Conservation (phyloP, 1,140 invertebrate species). For the Magallana angulata region DNA sequence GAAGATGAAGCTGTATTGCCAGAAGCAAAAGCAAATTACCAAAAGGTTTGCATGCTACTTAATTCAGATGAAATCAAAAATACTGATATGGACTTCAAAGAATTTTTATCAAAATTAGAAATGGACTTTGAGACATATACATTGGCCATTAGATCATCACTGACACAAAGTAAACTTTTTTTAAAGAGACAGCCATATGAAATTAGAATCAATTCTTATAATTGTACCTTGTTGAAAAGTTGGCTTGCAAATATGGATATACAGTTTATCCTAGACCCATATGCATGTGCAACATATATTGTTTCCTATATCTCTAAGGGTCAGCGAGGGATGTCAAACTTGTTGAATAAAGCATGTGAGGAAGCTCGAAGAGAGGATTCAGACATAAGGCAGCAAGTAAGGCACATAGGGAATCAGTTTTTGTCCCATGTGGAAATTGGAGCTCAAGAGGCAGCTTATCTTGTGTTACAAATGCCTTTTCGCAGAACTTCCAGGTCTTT, state of each 20-base stretch:
- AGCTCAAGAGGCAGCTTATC: constrained; percentile 55
- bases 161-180: constrained; percentile 37
- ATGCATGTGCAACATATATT: constrained; percentile 60
- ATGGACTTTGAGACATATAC: constrained; percentile 31
- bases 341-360: constrained; percentile 54
- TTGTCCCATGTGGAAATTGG: constrained; percentile 17
- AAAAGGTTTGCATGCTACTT: too few species aligned
- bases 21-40: too few species aligned
- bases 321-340: constrained; percentile 59
- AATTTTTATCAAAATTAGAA: constrained; percentile 16
- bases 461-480: constrained; percentile 58
- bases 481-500: constrained; percentile 46
- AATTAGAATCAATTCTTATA: constrained; percentile 48
- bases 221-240: constrained; percentile 18
- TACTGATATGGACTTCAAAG: constrained; percentile 9
- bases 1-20: not conserved
- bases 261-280: constrained; percentile 57
- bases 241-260: constrained; percentile 52
- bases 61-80: not conserved
- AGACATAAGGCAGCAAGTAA: constrained; percentile 59
- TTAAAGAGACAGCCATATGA: constrained; percentile 26
- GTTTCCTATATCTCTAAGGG: constrained; percentile 60
- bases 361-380: constrained; percentile 59
- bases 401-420: constrained; percentile 56
- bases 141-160: constrained; percentile 13